Conservation (phyloP, 1,140 invertebrate species). For the Bradynema listronoti region DNA sequence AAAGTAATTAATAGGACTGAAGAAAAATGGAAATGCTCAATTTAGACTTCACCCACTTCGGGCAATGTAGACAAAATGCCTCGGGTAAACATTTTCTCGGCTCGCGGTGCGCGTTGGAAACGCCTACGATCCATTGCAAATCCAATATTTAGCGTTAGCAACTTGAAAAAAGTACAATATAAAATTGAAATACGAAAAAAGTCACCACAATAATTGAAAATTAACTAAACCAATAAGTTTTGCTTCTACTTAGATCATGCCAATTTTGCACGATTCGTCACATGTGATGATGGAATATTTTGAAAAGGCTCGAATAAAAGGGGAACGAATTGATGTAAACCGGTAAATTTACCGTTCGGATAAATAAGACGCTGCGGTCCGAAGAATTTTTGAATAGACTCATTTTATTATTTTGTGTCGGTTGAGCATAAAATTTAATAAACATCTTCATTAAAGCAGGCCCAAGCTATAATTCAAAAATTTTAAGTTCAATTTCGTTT, state of each 20-base stretch:
- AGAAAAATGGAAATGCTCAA: neutral
- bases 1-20: neutral
- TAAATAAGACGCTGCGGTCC: too few relatives aligned
- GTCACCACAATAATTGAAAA: neutral
- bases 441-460: neutral
- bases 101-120: constrained; percentile 58
- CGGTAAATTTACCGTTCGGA: constrained; percentile 14
- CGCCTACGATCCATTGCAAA: constrained; percentile 59
- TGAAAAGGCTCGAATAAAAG: constrained; percentile 14
- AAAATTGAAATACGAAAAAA: neutral
- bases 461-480: neutral
- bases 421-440: neutral
- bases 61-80: constrained; percentile 30
- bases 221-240: constrained; percentile 11
- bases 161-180: constrained; percentile 57
- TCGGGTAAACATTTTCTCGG: constrained; percentile 39
- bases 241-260: constrained; percentile 46
- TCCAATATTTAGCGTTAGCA: constrained; percentile 59
- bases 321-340: constrained; percentile 28
- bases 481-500: neutral
- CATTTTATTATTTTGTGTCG: neutral
- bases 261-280: constrained; percentile 45
- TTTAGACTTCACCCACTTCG: constrained; percentile 21
- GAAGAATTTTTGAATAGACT: neutral
- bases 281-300: constrained; percentile 37